These are phyloP conservation scores for Lycopodina hypogea DNA, from an alignment of 37 sponge, comb jelly and placozoan genomes.

Conservation along the genomic window DNA sequence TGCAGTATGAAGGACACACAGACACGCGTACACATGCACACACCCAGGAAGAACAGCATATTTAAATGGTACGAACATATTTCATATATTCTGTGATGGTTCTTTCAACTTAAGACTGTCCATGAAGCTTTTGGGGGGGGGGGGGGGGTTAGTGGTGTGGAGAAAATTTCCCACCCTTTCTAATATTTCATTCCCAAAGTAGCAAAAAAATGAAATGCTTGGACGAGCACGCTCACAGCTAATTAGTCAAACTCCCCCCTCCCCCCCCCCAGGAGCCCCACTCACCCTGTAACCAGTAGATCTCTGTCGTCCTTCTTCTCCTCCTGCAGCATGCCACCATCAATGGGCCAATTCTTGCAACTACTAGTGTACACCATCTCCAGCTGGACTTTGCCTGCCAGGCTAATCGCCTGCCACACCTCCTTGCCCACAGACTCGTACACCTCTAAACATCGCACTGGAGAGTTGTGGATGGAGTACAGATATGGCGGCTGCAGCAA, in stretches of 20 bases:
- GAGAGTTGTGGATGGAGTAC: conserved; percentile 76
- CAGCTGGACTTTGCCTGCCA: conserved; percentile 60
- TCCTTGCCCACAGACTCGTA: conserved; percentile 48
- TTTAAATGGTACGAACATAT: too few species aligned
- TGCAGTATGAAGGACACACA: conserved; percentile 14
- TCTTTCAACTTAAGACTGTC: too few species aligned
- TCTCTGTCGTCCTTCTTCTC: conserved; percentile 25
- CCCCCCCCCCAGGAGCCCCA: too few species aligned
- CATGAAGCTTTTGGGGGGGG: too few species aligned
- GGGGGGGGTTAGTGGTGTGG: too few species aligned
- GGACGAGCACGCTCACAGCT: too few species aligned
- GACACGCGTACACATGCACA: too few species aligned
- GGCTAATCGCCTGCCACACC: conserved; percentile 56
- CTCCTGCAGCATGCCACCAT: conserved; percentile 60
- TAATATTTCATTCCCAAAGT: too few species aligned
- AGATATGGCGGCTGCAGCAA: conserved; percentile 75
- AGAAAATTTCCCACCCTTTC: too few species aligned
- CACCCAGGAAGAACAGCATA: not conserved
- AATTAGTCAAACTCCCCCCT: too few species aligned
- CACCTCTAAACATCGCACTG: conserved; percentile 54
- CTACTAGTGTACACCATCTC: conserved; percentile 42
- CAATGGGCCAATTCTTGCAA: conserved; percentile 74
- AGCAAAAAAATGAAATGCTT: too few species aligned
- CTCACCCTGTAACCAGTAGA: conserved; percentile 56
- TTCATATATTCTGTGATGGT: too few species aligned